Evolutionary conservation across 30 jellyfish, hydroid and myxozoan species (phyloP), one percentile per base, ranked within the genome.

Genomic region (Hydractinia symbiolongicarpus): DNA sequence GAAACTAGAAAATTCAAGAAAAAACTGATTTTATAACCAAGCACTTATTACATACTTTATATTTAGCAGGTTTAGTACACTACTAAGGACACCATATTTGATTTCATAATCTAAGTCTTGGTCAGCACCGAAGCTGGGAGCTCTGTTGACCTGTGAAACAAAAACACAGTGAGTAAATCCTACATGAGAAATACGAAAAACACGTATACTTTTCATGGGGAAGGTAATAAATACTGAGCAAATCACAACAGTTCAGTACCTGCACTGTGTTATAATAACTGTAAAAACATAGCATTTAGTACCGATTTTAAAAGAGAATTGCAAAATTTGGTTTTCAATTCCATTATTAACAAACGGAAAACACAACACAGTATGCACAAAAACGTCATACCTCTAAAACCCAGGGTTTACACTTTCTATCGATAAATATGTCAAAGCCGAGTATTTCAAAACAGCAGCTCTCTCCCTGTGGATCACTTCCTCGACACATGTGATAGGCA

Each of bases 111-210:
- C 96, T 30, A 89, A 79, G 7, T 91, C 86, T 64, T 89, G 96
- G 56, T 89, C 96, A 4, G 96, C 83, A 7, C 96, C 96, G 80
- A 89, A 89, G 52, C 96, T 89, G 58, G 96, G 96, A 7, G 96
- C 96, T 49, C 96, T 67, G 83, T 89, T 89, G 44, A 88, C 94
- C 96, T 88, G 50, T 8, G 19, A 75, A 8, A 64, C 5, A 62
- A 57, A 49, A 67, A 66, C 73, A 66, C 77, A 55, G 1, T n/a
- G n/a, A n/a, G n/a, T 55, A 13, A 80, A 14, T 0, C n/a, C 82
- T n/a, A n/a, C n/a, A 19, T 16, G 1, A 14, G 78, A 11, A 16
- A 68, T 68, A 49, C n/a, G 4, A 14, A 14, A 30, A 62, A 79
- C 9, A 62, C 66, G 16, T 13, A 56, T 7, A 5, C 86, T 30